Evolutionary conservation across 2,888 invertebrate genomes (phyloP).

Genomic region (Aporophyla lueneburgensis): DNA sequence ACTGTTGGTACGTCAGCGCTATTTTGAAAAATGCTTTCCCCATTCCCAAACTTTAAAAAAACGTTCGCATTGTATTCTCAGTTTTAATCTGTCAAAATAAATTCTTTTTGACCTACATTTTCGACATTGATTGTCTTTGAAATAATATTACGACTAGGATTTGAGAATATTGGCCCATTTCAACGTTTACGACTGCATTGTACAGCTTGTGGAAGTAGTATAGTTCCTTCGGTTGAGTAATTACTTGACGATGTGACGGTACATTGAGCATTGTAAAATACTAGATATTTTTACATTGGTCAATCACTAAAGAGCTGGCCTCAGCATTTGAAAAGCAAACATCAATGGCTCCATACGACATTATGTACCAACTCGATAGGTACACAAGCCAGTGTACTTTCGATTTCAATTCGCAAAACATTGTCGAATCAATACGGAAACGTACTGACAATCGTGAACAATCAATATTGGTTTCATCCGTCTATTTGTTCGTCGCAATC

Average conservation of each 20-base stretch:
- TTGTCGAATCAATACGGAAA: slow-evolving; percentile 38
- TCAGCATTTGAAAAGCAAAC: slow-evolving; percentile 44
- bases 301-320: slow-evolving; percentile 20
- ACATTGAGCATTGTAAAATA: slow-evolving; percentile 7
- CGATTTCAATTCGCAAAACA: slow-evolving; percentile 49
- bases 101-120: background rate
- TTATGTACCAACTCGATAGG: slow-evolving; percentile 31
- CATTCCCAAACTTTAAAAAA: background rate
- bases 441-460: slow-evolving; percentile 39
- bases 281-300: slow-evolving; percentile 7
- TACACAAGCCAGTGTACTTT: slow-evolving; percentile 40
- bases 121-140: background rate
- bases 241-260: slow-evolving; percentile 2
- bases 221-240: slow-evolving; percentile 3
- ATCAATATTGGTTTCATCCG: slow-evolving; percentile 44
- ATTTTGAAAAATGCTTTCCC: background rate
- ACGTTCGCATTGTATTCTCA: background rate
- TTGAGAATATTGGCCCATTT: background rate
- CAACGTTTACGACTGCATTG: background rate
- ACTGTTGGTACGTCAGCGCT: background rate
- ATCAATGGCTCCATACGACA: slow-evolving; percentile 17
- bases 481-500: slow-evolving; percentile 39
- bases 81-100: background rate
- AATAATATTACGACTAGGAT: background rate
- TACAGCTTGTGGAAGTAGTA: background rate